These are phyloP conservation scores for Felis catus DNA, from an alignment of 2,113 vertebrate species.

Conservation along the genomic window F.catus_Fca126_mat1.0 CM031416.1:28562001-28562500, in stretches of 20 bases:
- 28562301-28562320: background rate
- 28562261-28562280: background rate
- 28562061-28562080: background rate
- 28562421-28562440: background rate
- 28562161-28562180: background rate
- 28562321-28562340: background rate
- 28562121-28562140: background rate
- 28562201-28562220: too few species aligned
- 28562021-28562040: background rate
- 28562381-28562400: background rate
- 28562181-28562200: background rate
- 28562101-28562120: background rate
- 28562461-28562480: background rate
- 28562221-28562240: background rate
- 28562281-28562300: background rate
- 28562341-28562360: background rate
- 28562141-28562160: background rate
- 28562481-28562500: background rate
- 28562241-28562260: background rate
- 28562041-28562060: background rate
- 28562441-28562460: background rate
- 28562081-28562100: accelerated
- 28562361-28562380: background rate
- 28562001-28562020: background rate
- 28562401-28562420: background rate